A percentile compares a stretch with the other conserved stretches of the same genome.
Evolutionary conservation across 2,113 vertebrate species (phyloP).

Genomic region (Heterochromis multidens): DNA sequence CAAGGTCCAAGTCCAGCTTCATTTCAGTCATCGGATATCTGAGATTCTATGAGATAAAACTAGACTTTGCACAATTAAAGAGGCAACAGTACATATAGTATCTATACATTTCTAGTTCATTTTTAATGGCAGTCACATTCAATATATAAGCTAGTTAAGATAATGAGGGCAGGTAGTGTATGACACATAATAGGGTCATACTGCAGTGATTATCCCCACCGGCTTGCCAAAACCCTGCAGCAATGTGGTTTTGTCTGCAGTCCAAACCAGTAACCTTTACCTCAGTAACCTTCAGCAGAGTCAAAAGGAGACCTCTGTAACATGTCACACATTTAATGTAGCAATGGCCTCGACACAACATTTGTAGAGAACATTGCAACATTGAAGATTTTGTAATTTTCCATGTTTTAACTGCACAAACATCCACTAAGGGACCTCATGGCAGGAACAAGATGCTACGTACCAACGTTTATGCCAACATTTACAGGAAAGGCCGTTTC

Average conservation of each 20-base stretch:
- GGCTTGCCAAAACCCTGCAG: background rate
- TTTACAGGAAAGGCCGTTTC: no score
- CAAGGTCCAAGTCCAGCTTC: constrained; percentile 16
- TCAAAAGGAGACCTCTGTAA: background rate
- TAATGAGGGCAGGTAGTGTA: background rate
- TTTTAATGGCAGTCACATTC: background rate
- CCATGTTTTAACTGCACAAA: background rate
- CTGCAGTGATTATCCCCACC: background rate
- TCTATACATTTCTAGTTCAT: background rate
- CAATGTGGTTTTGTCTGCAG: constrained; percentile 11
- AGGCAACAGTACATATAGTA: background rate
- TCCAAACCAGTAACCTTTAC: constrained; percentile 18
- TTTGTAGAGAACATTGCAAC: background rate
- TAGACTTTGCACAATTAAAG: background rate
- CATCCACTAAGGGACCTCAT: background rate
- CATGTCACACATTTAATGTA: background rate
- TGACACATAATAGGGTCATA: background rate
- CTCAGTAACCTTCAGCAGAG: constrained; percentile 31
- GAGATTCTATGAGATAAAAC: background rate
- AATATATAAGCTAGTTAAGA: background rate
- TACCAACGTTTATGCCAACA: no score
- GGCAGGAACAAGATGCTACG: no score
- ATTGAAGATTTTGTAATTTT: background rate
- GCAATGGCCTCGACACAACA: background rate
- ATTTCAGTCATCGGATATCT: background rate